Base-by-base conservation (phyloP, 2,888 invertebrate species). In the Terebella lapidaria region DNA sequence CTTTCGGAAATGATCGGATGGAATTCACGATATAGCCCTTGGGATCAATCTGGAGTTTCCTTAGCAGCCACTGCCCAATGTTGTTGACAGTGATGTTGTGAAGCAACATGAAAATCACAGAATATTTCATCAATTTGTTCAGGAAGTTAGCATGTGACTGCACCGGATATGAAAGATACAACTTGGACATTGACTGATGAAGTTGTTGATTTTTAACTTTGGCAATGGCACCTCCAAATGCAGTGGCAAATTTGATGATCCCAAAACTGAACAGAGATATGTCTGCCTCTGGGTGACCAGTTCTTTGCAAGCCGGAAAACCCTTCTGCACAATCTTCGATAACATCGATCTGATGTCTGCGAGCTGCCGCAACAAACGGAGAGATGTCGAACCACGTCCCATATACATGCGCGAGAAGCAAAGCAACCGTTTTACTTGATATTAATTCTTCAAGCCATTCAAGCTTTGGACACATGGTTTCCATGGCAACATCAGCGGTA, bases 321-420 rank as follows among this genome's bases (percentile, higher is more conserved):
- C 65, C 67, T 60, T 81, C 81, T 1, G 81, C 81, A 68, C 76
- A 77, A 61, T 81, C 81, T 61, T 81, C 81, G 15, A 81, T 73
- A 5, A 81, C 71, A 24, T 56, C 45, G 1, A 81, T 49, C 28
- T 71, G 67, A 54, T 72, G 67, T 54, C 66, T 62, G 28, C 69
- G 59, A 2, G 79, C 77, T 4, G 73, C 64, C 15, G 64, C 58
- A 2, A 81, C 67, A 28, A 78, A 68, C 2, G 74, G 74, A 18
- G 70, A 70, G 64, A 81, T 69, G 56, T 77, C 70, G 52, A 71
- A 69, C 64, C 71, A 68, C 57, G 75, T 74, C 1, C 81, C 81
- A 64, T 72, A 80, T 5, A 81, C 67, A 60, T 81, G 80, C 29
- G 81, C 75, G 2, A 80, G 65, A 2, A 81, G 60, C 3, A 81